A percentile compares a stretch with the other conserved stretches of the same genome.
Evolutionary conservation across 2,113 vertebrate genomes (phyloP).

Genomic region (Tonatia bakeri): DNA sequence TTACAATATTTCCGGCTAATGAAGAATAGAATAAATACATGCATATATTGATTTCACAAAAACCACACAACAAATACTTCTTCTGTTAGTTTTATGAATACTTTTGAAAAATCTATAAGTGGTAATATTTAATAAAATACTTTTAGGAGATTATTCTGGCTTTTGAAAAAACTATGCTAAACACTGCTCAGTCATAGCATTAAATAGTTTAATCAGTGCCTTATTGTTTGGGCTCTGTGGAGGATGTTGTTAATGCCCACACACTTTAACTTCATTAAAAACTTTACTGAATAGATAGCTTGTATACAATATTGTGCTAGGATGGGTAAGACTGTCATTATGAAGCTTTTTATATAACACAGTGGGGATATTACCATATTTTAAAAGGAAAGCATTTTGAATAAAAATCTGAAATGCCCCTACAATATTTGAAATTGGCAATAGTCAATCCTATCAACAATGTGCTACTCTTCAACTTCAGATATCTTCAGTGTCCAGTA

Average conservation of each 20-base stretch:
- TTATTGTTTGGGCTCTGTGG: neutral
- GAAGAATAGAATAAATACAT: neutral
- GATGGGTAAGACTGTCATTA: neutral
- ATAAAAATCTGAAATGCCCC: neutral
- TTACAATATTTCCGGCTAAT: neutral
- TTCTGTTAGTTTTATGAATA: neutral
- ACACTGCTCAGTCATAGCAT: neutral
- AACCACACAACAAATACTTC: neutral
- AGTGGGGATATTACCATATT: neutral
- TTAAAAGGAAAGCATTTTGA: neutral
- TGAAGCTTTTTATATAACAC: neutral
- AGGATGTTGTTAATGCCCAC: neutral
- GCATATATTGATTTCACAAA: neutral
- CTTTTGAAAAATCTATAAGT: neutral
- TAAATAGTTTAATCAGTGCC: neutral
- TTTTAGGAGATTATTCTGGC: conserved; percentile 12
- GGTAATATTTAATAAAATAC: neutral
- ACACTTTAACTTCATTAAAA: neutral
- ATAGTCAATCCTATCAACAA: neutral
- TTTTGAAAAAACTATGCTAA: neutral
- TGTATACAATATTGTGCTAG: neutral
- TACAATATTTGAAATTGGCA: neutral
- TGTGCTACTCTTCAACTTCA: neutral
- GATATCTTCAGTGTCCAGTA: neutral
- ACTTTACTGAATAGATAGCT: neutral